These are phyloP conservation scores for Botia almorhae DNA, from an alignment of 2,797 vertebrate species.

Conservation along the genomic window DNA sequence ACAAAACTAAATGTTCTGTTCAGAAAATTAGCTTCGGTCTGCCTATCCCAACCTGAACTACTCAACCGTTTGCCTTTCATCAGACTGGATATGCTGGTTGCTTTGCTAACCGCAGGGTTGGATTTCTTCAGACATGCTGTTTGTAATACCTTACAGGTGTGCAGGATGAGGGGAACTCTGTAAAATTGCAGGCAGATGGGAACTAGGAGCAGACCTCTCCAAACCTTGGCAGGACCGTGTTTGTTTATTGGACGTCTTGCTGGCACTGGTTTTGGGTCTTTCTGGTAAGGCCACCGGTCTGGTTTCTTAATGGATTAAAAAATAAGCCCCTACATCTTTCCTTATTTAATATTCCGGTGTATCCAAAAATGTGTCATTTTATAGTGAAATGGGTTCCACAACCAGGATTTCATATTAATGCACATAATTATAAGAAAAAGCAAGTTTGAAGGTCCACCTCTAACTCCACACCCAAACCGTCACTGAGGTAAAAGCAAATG, in stretches of 20 bases:
- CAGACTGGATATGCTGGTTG: slow-evolving; percentile 52
- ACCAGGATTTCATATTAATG: too few relatives aligned
- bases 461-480: too few relatives aligned
- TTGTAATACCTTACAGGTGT: slow-evolving; percentile 79
- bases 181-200: slow-evolving; percentile 76
- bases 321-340: too few relatives aligned
- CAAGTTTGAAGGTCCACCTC: too few relatives aligned
- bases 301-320: too few relatives aligned
- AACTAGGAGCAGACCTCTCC: slow-evolving; percentile 61
- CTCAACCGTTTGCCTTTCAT: slow-evolving; percentile 65
- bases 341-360: too few relatives aligned
- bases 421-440: too few relatives aligned
- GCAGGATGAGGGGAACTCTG: slow-evolving; percentile 64
- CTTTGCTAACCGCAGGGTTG: slow-evolving; percentile 68
- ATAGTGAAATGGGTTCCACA: too few relatives aligned
- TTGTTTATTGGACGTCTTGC: slow-evolving; percentile 76
- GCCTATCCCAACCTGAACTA: slow-evolving; percentile 69
- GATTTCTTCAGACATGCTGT: slow-evolving; percentile 74
- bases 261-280: slow-evolving; percentile 67
- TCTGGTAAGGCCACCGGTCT: too few relatives aligned
- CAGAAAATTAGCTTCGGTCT: slow-evolving; percentile 54
- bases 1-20: slow-evolving; percentile 21
- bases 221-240: slow-evolving; percentile 69
- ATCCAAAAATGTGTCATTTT: too few relatives aligned
- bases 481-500: too few relatives aligned